Conservation (phyloP, 2,888 invertebrate genomes). For the Rotaria socialis region DNA sequence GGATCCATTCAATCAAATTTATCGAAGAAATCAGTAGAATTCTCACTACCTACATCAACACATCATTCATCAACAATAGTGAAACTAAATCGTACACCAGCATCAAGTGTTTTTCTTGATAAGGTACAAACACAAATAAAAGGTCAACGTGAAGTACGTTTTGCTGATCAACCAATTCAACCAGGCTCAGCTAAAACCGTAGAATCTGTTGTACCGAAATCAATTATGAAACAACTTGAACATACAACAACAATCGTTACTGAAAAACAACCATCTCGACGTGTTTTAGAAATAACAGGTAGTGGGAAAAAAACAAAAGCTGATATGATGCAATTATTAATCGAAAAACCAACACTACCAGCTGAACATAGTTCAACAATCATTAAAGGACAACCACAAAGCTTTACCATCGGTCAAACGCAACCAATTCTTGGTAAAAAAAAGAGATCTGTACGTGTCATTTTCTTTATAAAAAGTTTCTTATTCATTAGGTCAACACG, state of each 20-base stretch:
- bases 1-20: not conserved
- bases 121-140: constrained; percentile 13
- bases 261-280: not conserved
- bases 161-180: not conserved
- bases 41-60: not conserved
- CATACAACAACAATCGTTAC: not conserved
- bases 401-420: not conserved
- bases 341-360: not conserved
- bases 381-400: not conserved
- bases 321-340: not conserved
- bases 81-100: not conserved
- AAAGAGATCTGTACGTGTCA: not conserved
- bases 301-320: not conserved
- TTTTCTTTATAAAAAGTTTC: not conserved
- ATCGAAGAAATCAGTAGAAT: not conserved
- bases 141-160: constrained; percentile 21
- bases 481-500: not conserved
- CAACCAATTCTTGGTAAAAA: not conserved
- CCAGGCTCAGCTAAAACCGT: not conserved
- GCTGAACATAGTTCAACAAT: not conserved
- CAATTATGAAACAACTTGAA: not conserved
- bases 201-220: not conserved
- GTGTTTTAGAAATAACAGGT: not conserved
- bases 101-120: not conserved
- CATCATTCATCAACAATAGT: constrained; percentile 12